A percentile compares a stretch with the other conserved stretches of the same genome.
Conservation (phyloP, 2,797 vertebrate species). For the Platyrinchus mystaceus region DNA sequence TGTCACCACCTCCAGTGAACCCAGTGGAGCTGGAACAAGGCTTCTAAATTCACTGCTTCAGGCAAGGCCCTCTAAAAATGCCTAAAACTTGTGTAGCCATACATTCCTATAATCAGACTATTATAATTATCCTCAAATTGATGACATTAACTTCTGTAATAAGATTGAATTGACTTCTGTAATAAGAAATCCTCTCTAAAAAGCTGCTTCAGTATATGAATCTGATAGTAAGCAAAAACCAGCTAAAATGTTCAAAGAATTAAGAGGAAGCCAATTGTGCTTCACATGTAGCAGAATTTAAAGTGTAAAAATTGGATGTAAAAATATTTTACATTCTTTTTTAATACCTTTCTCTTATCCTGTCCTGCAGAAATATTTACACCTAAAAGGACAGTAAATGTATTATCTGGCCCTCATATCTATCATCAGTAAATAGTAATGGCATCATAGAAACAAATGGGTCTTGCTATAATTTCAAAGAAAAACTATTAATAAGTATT, state of each 20-base stretch:
- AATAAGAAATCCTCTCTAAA: background rate
- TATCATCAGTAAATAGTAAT: background rate
- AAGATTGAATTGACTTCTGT: background rate
- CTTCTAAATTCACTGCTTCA: background rate
- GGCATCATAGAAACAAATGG: background rate
- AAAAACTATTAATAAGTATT: background rate
- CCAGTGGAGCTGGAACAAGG: background rate
- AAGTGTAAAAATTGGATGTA: too few relatives aligned
- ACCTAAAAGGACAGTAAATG: background rate
- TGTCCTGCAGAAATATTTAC: background rate
- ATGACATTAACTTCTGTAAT: background rate
- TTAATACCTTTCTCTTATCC: background rate
- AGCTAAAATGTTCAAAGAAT: background rate
- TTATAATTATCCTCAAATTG: background rate
- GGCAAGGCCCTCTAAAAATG: background rate
- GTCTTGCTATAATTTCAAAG: background rate
- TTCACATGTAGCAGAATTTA: background rate
- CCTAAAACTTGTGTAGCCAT: background rate
- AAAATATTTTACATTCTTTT: background rate
- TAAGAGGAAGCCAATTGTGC: background rate
- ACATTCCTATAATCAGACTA: background rate
- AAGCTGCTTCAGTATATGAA: background rate
- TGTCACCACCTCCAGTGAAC: background rate
- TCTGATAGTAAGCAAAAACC: background rate
- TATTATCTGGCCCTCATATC: background rate